These are phyloP conservation scores for Noctua janthina DNA, from an alignment of 2,888 invertebrate species.

Conservation along the genomic window DNA sequence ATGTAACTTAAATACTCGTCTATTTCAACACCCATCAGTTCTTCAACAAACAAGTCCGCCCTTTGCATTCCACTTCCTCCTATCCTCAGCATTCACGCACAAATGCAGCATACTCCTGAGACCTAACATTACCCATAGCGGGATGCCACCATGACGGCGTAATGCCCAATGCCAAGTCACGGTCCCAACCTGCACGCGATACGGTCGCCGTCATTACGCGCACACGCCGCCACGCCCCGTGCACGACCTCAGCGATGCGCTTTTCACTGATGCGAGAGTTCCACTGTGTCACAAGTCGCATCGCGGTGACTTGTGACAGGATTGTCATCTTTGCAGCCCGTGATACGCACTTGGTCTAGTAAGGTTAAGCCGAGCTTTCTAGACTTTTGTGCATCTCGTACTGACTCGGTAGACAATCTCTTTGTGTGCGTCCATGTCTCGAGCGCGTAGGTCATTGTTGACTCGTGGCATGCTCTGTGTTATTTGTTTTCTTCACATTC, in stretches of 20 bases:
- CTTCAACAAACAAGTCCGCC: background rate
- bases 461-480: background rate
- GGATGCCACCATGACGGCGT: conserved; percentile 14
- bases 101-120: background rate
- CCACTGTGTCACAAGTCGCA: background rate
- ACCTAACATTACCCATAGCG: conserved; percentile 38
- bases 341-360: background rate
- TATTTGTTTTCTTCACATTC: background rate
- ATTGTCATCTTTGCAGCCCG: background rate
- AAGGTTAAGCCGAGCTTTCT: background rate
- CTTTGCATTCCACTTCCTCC: background rate
- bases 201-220: conserved; percentile 39
- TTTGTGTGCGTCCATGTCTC: background rate
- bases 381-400: background rate
- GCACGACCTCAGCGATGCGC: background rate
- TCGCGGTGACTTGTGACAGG: background rate
- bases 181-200: conserved; percentile 42
- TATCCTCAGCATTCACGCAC: background rate
- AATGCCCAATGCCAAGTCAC: conserved; percentile 58
- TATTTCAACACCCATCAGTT: background rate
- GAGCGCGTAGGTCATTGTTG: background rate
- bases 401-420: background rate
- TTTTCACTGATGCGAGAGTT: background rate
- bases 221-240: conserved; percentile 30
- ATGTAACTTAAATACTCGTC: background rate